Conservation (phyloP, 2,888 invertebrate species). For the Drosophila kokeensis region DNA sequence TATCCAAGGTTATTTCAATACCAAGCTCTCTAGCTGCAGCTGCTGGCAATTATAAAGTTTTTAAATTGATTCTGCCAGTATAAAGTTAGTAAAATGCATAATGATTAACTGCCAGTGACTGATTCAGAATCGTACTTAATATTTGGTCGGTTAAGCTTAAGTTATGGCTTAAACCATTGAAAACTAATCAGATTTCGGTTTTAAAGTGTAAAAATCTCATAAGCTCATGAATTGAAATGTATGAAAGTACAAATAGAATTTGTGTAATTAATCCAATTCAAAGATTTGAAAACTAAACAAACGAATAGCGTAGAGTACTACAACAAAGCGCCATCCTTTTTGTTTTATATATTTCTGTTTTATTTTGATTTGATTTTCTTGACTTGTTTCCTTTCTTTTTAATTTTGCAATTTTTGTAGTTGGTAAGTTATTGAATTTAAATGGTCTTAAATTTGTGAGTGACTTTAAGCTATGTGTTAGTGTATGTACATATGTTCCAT, state of each 20-base stretch:
- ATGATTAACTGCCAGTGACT: not conserved
- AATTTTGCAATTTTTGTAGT: slow-evolving; percentile 14
- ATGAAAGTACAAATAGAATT: slow-evolving; percentile 2
- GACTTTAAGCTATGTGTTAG: slow-evolving; percentile 25
- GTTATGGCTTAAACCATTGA: not conserved
- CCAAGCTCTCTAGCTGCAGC: slow-evolving; percentile 1
- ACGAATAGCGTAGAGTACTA: slow-evolving; percentile 38
- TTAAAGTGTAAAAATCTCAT: not conserved
- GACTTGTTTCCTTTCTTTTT: slow-evolving; percentile 5
- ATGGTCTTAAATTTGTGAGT: slow-evolving; percentile 35
- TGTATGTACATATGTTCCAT: slow-evolving; percentile 30
- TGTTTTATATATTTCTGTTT: slow-evolving; percentile 4
- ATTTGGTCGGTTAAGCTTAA: not conserved
- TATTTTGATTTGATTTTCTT: slow-evolving; percentile 36
- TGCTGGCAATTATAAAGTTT: slow-evolving; percentile 65
- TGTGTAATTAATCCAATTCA: not conserved
- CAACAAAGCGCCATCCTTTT: slow-evolving; percentile 22
- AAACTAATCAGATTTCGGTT: not conserved
- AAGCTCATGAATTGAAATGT: not conserved
- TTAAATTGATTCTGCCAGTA: slow-evolving; percentile 52
- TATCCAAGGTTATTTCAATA: slow-evolving; percentile 21
- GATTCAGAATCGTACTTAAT: not conserved
- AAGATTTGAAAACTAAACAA: slow-evolving; percentile 22
- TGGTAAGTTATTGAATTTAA: slow-evolving; percentile 43
- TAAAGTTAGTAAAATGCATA: slow-evolving; percentile 28